Evolutionary conservation across 2,797 vertebrate species (phyloP).

Genomic region (Neopelma chrysocephalum): DNA sequence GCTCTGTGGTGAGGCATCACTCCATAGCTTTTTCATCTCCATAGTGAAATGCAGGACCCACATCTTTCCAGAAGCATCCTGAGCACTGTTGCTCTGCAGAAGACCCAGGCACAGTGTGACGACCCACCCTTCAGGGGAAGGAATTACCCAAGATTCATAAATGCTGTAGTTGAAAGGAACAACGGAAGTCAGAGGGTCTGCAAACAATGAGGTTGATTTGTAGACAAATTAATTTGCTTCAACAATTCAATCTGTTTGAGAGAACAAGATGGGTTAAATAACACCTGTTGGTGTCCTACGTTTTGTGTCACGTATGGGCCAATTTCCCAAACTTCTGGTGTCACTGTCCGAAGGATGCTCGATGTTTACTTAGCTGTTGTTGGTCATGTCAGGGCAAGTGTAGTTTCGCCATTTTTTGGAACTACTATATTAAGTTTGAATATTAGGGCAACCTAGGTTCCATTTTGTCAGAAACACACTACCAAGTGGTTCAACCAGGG

Average conservation of each 20-base stretch:
- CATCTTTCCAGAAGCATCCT: not conserved
- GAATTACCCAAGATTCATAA: not conserved
- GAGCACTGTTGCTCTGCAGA: no score
- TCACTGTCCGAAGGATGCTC: not conserved
- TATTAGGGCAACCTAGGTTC: not conserved
- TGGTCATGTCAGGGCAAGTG: not conserved
- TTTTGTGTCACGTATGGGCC: not conserved
- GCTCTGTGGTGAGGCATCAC: not conserved
- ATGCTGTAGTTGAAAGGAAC: not conserved
- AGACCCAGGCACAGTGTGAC: not conserved
- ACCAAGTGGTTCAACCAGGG: no score
- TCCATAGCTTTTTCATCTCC: not conserved
- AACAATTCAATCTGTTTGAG: not conserved
- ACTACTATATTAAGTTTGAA: not conserved
- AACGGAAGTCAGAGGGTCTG: not conserved
- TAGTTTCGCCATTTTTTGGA: not conserved
- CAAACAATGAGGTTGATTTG: not conserved
- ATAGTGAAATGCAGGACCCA: rapidly evolving
- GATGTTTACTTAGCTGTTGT: not conserved
- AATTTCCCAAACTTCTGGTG: not conserved
- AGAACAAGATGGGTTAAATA: not conserved
- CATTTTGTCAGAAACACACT: not conserved
- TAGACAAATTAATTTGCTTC: not conserved
- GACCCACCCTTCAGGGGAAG: not conserved
- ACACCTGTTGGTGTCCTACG: not conserved